Base-by-base conservation (phyloP, 30 jellyfish, hydroid and myxozoan species). In the Pseudorhiza aurosa region DNA sequence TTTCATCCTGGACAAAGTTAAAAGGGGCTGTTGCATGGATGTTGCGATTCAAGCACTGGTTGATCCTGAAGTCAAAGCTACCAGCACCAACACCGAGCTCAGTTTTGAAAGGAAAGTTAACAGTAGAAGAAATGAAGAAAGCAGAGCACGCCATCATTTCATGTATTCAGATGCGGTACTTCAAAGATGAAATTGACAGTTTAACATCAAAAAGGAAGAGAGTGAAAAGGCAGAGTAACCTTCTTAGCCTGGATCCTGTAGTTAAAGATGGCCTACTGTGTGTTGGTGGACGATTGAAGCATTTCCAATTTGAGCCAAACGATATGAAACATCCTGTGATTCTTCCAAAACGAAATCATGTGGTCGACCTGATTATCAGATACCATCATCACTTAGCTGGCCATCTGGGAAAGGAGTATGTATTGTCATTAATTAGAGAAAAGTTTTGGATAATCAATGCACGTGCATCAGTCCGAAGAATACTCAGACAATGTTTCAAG, bases 21-120 rank as follows among this genome's bases (percentile, higher is more conserved):
- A 39, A 39, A 49, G 53, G 74, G 68, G 35, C 86, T 43, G 68
- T 67, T 53, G 78, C 93, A 32, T 81, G 93, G 86, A 21, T 81
- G 44, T 36, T 67, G 40, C 68, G 93, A 21, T 65, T 37, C 72
- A 81, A 81, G 86, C 35, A 40, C 0, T 81, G 77, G 81, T 43
- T 51, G 73, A 58, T 46, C 27, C 33, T 24, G 59, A 75, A 30
- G 67, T 35, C 58, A 24, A 44, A 75, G 43, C 19, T 5, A 32
- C 50, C 50, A 39, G 50, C 50, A 12, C 50, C 50, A 44, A 49
- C 59, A 21, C 56, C 32, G 3, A 30, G 44, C 43, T 56, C 77
- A 58, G 31, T 24, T 33, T 14, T 8, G 24, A 30, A 21, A 32
- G 59, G 74, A 27, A 21, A 75, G 21, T 27, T 75, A 28, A 47